Conservation (phyloP, 1,140 invertebrate species). For the Ooceraea biroi region DNA sequence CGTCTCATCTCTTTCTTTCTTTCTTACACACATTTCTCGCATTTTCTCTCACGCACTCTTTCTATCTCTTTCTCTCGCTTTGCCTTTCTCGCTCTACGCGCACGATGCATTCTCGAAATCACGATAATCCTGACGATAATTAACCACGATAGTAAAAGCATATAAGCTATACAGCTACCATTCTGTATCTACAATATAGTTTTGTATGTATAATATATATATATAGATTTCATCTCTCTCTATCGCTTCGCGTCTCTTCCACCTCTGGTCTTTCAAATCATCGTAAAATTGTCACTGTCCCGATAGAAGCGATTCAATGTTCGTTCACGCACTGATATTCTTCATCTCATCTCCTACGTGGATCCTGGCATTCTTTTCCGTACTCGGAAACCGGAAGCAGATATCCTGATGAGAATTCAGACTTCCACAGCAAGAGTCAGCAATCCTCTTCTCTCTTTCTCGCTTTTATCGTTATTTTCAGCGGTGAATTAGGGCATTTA, state of each 20-base stretch:
- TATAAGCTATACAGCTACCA: slow-evolving; percentile 86
- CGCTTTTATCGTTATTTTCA: neutral
- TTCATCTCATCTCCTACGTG: neutral
- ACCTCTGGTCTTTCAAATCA: slow-evolving; percentile 17
- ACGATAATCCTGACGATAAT: slow-evolving; percentile 83
- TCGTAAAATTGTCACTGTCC: slow-evolving; percentile 36
- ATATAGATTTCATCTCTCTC: slow-evolving; percentile 60
- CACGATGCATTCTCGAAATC: slow-evolving; percentile 65
- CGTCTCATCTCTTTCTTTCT: neutral
- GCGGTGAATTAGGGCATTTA: neutral
- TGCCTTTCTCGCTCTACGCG: slow-evolving; percentile 16
- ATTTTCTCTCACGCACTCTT: slow-evolving; percentile 33
- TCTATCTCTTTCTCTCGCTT: slow-evolving; percentile 23
- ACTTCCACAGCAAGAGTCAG: slow-evolving; percentile 31
- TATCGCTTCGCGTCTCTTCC: slow-evolving; percentile 41
- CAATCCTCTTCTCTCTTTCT: neutral
- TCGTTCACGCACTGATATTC: slow-evolving; percentile 49
- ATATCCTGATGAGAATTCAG: slow-evolving; percentile 21
- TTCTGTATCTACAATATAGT: slow-evolving; percentile 86
- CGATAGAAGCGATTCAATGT: slow-evolving; percentile 50
- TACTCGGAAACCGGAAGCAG: slow-evolving; percentile 4
- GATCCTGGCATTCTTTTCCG: slow-evolving; percentile 1
- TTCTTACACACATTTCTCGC: slow-evolving; percentile 4
- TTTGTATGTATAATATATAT: slow-evolving; percentile 77
- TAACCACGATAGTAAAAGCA: slow-evolving; percentile 85